Evolutionary conservation across 2,797 vertebrate species (phyloP).

Genomic region (Austrolebias charrua): DNA sequence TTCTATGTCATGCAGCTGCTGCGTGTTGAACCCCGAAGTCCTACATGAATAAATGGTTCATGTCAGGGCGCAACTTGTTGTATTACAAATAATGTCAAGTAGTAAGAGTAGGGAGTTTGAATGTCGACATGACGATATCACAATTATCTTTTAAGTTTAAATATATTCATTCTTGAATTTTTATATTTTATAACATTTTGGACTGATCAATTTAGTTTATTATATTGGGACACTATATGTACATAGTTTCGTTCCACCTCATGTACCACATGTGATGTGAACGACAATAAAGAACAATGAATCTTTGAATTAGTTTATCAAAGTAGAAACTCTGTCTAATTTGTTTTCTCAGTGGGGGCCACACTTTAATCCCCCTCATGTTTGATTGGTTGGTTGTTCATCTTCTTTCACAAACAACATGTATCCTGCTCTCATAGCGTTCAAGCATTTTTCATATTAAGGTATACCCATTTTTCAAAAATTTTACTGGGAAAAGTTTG

Average conservation of each 20-base stretch:
- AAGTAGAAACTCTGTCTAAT: conserved; percentile 46
- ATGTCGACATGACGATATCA: neutral
- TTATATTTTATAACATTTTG: neutral
- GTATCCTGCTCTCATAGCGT: conserved; percentile 64
- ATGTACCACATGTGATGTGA: too few relatives aligned
- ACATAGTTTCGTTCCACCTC: conserved; percentile 5
- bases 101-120: neutral
- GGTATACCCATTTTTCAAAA: conserved; percentile 70
- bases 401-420: conserved; percentile 62
- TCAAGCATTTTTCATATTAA: conserved; percentile 69
- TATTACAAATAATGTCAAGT: neutral
- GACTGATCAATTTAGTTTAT: too few relatives aligned
- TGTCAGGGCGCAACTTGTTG: neutral
- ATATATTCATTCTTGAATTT: neutral
- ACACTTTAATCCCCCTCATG: conserved; percentile 23
- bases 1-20: neutral
- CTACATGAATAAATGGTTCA: neutral
- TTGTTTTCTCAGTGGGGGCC: conserved; percentile 41
- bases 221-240: too few relatives aligned
- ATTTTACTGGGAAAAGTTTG: conserved; percentile 65
- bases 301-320: conserved; percentile 26
- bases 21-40: neutral
- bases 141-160: neutral
- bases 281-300: too few relatives aligned
- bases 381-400: conserved; percentile 47